phyloP scores from a whole-genome alignment of 2,113 vertebrate species.

The Protobothrops flavoviridis region DNA sequence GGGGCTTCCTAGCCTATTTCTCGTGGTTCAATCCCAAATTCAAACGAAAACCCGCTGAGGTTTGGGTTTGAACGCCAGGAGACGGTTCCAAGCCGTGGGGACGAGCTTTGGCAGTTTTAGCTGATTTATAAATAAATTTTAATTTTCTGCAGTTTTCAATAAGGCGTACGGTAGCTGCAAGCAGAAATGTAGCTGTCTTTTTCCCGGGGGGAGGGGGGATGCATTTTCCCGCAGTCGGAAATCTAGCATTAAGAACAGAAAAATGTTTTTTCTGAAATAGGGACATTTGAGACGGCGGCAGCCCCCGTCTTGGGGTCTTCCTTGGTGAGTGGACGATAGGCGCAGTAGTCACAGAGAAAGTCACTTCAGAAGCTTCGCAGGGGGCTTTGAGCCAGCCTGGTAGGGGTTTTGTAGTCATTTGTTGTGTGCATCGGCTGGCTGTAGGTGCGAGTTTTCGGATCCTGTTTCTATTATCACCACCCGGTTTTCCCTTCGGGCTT shows the following conservation, averaged over 20 bases:
- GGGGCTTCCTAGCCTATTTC: not conserved
- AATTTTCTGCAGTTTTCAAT: not conserved
- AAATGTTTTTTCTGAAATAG: not conserved
- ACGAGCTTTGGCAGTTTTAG: not conserved
- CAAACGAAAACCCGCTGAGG: not conserved
- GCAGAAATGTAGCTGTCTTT: not conserved
- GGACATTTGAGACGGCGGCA: not conserved
- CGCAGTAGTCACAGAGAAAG: no score
- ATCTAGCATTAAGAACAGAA: not conserved
- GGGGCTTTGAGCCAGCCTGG: not conserved
- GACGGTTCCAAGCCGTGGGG: no score
- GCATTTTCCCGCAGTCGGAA: not conserved
- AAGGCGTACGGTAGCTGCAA: not conserved
- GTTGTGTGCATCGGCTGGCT: rapidly evolving
- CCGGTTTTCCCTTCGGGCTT: conserved; percentile 31
- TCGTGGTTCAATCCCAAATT: not conserved
- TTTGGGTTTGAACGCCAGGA: not conserved
- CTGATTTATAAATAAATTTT: not conserved
- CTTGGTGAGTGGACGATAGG: not conserved
- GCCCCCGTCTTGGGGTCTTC: no score
- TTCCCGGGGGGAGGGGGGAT: no score
- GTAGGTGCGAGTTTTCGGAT: not conserved
- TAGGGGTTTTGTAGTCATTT: not conserved
- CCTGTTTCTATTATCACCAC: conserved; percentile 22
- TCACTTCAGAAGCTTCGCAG: not conserved